phyloP scores from a whole-genome alignment of 1,140 invertebrate species.

The Heterodera carotae region DNA sequence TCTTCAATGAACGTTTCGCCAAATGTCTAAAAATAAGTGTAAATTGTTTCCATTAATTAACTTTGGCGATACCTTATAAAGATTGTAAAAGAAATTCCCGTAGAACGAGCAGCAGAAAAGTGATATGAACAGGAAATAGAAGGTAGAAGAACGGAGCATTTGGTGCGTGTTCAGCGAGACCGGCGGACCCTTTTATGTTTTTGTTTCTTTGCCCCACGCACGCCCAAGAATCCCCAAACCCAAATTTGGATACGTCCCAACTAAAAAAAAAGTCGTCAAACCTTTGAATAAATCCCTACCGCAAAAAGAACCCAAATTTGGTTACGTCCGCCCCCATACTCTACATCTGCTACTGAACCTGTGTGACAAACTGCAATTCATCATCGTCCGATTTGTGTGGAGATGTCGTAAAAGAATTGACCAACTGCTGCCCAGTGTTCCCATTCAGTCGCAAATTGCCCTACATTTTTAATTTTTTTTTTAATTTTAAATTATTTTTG shows the following conservation, averaged over 20 bases:
- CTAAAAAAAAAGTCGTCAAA: no score
- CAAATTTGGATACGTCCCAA: no score
- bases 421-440: not conserved
- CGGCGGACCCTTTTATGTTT: slow-evolving; percentile 15
- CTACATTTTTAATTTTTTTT: not conserved
- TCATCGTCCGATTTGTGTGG: slow-evolving; percentile 28
- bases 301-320: no score
- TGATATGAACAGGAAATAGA: slow-evolving; percentile 59
- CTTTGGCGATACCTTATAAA: slow-evolving; percentile 45
- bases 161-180: slow-evolving; percentile 45
- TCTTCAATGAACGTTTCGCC: slow-evolving; percentile 58
- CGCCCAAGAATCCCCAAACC: no score
- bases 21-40: slow-evolving; percentile 46
- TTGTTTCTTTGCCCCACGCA: no score
- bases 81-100: slow-evolving; percentile 64
- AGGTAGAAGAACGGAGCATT: slow-evolving; percentile 57
- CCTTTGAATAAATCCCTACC: no score
- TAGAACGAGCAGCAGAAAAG: slow-evolving; percentile 65
- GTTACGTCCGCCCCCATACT: not conserved
- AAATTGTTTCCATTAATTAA: slow-evolving; percentile 22
- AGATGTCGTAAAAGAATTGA: slow-evolving; percentile 28
- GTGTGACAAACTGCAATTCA: slow-evolving; percentile 27
- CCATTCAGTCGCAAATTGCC: slow-evolving; percentile 1
- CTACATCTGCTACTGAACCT: not conserved
- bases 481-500: not conserved